Conservation (phyloP, 2,888 invertebrate species). For the Eupithecia centaureata region DNA sequence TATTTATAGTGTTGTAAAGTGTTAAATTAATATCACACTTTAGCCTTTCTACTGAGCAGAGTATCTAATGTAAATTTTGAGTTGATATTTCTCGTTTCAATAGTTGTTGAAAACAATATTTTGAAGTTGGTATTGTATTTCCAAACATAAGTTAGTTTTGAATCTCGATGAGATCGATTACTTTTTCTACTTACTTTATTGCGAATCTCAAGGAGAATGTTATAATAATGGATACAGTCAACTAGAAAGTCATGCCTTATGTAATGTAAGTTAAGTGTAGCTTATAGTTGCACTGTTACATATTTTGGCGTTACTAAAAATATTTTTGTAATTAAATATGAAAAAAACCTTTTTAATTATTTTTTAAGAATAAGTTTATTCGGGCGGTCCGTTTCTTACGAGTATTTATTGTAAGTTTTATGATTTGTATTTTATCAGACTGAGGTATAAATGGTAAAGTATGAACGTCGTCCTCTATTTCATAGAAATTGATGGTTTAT, state of each 20-base stretch:
- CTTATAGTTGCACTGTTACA: conserved; percentile 73
- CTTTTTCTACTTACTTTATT: not conserved
- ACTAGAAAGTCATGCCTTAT: conserved; percentile 33
- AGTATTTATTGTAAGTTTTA: conserved; percentile 52
- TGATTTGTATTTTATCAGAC: conserved; percentile 49
- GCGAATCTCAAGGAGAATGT: conserved; percentile 17
- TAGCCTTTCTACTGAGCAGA: not conserved
- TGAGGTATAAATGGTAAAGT: conserved; percentile 47
- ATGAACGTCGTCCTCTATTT: conserved; percentile 45
- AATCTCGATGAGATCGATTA: conserved; percentile 31
- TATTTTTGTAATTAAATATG: conserved; percentile 76
- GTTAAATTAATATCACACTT: too few species aligned
- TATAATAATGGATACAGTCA: conserved; percentile 41
- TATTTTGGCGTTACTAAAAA: conserved; percentile 73
- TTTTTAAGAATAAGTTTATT: conserved; percentile 58
- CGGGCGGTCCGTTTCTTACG: conserved; percentile 58
- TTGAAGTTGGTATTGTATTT: not conserved
- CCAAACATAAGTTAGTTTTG: conserved; percentile 14
- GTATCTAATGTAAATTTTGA: not conserved
- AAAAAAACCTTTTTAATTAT: conserved; percentile 62
- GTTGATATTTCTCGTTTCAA: not conserved
- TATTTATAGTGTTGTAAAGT: not conserved
- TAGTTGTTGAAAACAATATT: not conserved
- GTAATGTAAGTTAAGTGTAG: conserved; percentile 60
- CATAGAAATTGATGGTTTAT: conserved; percentile 39